Percentiles rank a stretch among this genome's conserved stretches.
These are phyloP conservation scores for Hyaena hyaena DNA, from an alignment of 2,113 vertebrate genomes.

Conservation along the genomic window DNA sequence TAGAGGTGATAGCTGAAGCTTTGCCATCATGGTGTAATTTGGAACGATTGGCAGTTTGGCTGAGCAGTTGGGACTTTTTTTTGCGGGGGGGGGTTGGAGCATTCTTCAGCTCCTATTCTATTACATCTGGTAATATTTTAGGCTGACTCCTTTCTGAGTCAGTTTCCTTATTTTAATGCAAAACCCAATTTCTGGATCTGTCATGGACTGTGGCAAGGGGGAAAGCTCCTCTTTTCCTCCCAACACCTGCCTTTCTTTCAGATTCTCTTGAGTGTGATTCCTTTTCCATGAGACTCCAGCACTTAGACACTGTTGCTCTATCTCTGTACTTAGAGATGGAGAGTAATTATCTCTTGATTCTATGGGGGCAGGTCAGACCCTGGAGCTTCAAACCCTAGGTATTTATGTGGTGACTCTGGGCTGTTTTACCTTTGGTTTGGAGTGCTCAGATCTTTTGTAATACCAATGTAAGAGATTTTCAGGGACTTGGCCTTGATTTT, in stretches of 20 bases:
- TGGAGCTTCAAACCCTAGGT: neutral
- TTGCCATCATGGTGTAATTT: neutral
- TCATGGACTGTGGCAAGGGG: neutral
- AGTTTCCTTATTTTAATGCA: neutral
- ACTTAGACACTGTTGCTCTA: neutral
- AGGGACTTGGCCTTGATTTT: slow-evolving; percentile 20
- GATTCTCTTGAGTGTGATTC: neutral
- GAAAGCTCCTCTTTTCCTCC: neutral
- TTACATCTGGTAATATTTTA: neutral
- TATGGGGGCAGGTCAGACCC: neutral
- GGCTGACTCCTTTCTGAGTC: neutral
- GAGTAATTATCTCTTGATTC: neutral
- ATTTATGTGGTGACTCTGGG: neutral
- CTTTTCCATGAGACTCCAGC: neutral
- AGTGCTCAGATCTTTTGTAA: neutral
- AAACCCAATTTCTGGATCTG: neutral
- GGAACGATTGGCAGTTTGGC: neutral
- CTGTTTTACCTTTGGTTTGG: neutral
- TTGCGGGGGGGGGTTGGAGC: neutral
- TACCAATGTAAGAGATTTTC: neutral
- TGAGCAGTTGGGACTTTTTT: neutral
- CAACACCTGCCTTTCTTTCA: neutral
- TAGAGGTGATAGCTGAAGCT: neutral
- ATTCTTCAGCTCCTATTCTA: neutral
- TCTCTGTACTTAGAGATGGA: neutral